Percentiles rank a stretch among this genome's conserved stretches.
These are phyloP conservation scores for Xenops minutus DNA, from an alignment of 2,797 vertebrate species.

Conservation along the genomic window DNA sequence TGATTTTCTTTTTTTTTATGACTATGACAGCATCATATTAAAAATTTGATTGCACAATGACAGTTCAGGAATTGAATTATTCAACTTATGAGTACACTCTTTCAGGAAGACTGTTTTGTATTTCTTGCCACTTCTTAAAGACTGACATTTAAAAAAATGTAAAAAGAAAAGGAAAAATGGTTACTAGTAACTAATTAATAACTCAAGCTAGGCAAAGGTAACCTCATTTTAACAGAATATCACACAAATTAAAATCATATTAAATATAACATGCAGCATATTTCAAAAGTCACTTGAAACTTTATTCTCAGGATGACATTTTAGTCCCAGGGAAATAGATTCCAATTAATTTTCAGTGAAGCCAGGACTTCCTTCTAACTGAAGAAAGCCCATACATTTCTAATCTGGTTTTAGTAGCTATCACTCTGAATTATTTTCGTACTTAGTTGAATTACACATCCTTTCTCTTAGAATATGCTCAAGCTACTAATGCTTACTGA, in stretches of 20 bases:
- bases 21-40: conserved; percentile 48
- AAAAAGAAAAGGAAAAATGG: neutral
- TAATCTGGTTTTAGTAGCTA: neutral
- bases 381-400: neutral
- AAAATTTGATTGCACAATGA: conserved; percentile 50
- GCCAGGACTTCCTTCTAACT: neutral
- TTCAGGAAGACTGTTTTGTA: neutral
- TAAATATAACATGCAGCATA: neutral
- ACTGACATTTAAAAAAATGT: neutral
- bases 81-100: neutral
- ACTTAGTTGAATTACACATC: neutral
- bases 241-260: conserved; percentile 22
- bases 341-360: neutral
- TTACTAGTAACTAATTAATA: conserved; percentile 43
- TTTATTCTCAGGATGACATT: neutral
- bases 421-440: neutral
- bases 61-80: conserved; percentile 46
- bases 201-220: conserved; percentile 6
- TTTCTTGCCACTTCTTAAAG: conserved; percentile 30
- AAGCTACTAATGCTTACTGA: neutral
- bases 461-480: neutral
- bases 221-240: conserved; percentile 2
- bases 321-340: neutral
- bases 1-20: conserved; percentile 36
- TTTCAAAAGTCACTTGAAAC: conserved; percentile 14